Base-by-base conservation (phyloP, 92 coral and sea anemone species). In the Pocillopora grandis region DNA sequence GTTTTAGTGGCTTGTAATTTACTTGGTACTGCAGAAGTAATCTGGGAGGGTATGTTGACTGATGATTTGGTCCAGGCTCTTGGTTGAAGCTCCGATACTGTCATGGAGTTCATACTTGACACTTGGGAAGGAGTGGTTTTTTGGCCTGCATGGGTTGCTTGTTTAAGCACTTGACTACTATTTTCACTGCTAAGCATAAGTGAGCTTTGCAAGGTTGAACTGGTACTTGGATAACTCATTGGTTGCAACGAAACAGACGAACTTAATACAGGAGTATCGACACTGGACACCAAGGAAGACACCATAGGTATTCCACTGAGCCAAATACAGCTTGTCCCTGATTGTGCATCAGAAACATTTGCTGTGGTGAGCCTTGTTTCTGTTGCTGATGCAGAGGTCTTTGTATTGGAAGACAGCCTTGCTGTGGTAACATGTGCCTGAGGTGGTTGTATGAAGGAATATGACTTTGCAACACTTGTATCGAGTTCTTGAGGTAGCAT, bases 401-500 rank as follows among this genome's bases (percentile, higher is more conserved):
- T 58, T 58, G 23, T 59, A 33, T 31, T 9, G 16, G 64, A 52
- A 19, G 58, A 18, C 7, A 17, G n/a, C 18, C n/a, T n/a, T 58
- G 63, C 9, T 55, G 70, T 12, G 7, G 42, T 42, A 35, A 48
- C 69, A 59, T 81, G 77, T 63, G 55, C 61, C 21, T 82, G 52
- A 33, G 60, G 12, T 18, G 23, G 73, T 36, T 83, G 86, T 62
- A 73, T 49, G 18, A 31, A 33, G 37, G 80, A 12, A 60, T 19
- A 27, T 80, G 86, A 23, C 23, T 63, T 17, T 52, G 80, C 31
- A 35, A 36, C 21, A 56, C 76, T 61, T 71, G 85, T 20, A 6
- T 10, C 17, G 9, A 52, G 36, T 12, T 65, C 65, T 49, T 66
- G 67, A 76, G 81, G 88, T 36, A 84, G 27, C 27, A 84, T 76